Evolutionary conservation across 2,888 invertebrate species (phyloP).

Genomic region (Diarsia dahlii): DNA sequence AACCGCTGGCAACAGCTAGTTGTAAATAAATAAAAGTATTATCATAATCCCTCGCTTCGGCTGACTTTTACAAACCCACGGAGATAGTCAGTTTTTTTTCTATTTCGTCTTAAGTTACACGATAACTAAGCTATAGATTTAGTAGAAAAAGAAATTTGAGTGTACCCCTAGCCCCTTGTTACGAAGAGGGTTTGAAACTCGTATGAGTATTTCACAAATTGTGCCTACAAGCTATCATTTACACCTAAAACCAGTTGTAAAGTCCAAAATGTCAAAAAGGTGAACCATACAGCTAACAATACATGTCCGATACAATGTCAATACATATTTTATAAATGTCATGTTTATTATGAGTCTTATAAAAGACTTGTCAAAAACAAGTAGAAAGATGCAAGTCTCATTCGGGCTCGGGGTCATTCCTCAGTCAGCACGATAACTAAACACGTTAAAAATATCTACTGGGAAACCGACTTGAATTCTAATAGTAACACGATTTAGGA

Average conservation of each 20-base stretch:
- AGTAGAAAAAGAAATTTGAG: not conserved
- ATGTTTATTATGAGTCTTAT: not conserved
- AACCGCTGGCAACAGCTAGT: too few relatives aligned
- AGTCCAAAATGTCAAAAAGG: slow-evolving; percentile 4
- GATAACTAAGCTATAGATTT: not conserved
- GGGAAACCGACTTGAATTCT: not conserved
- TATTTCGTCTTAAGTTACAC: not conserved
- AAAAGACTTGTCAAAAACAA: not conserved
- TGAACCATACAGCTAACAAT: not conserved
- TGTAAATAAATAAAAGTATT: too few relatives aligned
- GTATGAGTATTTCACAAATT: not conserved
- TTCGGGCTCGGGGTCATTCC: not conserved
- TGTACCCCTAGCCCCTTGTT: not conserved
- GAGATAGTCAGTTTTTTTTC: not conserved
- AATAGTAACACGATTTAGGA: not conserved
- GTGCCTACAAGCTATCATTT: not conserved
- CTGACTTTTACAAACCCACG: not conserved
- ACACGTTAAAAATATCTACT: not conserved
- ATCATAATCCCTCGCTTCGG: not conserved
- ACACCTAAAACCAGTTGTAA: not conserved
- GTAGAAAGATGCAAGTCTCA: too few relatives aligned
- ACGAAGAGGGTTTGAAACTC: not conserved
- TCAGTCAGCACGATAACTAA: not conserved
- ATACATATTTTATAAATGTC: not conserved
- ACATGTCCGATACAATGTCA: not conserved